Evolutionary conservation across 1,140 invertebrate species (phyloP).

Genomic region (Asobara japonica): DNA sequence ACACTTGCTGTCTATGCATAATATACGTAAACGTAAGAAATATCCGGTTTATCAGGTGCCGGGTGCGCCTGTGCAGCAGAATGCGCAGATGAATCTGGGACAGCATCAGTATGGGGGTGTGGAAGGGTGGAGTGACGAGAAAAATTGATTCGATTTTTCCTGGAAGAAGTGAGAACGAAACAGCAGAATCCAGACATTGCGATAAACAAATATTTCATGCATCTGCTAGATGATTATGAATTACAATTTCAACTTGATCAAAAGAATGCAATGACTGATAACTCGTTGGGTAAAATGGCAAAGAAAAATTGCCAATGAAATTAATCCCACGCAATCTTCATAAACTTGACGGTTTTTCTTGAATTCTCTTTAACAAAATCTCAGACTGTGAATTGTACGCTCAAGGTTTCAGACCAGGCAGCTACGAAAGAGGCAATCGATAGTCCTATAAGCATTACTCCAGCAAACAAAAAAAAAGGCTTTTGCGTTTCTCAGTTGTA

Average conservation of each 20-base stretch:
- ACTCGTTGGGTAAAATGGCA: background rate
- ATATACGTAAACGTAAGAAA: constrained; percentile 71
- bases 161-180: background rate
- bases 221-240: background rate
- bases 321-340: background rate
- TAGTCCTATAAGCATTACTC: background rate
- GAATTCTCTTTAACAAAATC: background rate
- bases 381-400: background rate
- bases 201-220: background rate
- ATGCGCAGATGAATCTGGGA: constrained; percentile 31
- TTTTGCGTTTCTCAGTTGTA: constrained; percentile 11
- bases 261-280: background rate
- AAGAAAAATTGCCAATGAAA: background rate
- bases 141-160: constrained; percentile 46
- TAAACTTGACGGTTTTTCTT: background rate
- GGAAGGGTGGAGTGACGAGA: constrained; percentile 54
- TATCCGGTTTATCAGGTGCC: constrained; percentile 63
- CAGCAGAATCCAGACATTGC: background rate
- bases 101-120: constrained; percentile 42
- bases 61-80: constrained; percentile 40
- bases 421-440: constrained; percentile 10
- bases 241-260: background rate
- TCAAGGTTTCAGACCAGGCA: background rate
- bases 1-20: constrained; percentile 76
- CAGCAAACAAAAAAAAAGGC: background rate